A percentile compares a stretch with the other conserved stretches of the same genome.
Evolutionary conservation across 1,140 invertebrate genomes (phyloP).

Genomic region (Drosophila asahinai): DNA sequence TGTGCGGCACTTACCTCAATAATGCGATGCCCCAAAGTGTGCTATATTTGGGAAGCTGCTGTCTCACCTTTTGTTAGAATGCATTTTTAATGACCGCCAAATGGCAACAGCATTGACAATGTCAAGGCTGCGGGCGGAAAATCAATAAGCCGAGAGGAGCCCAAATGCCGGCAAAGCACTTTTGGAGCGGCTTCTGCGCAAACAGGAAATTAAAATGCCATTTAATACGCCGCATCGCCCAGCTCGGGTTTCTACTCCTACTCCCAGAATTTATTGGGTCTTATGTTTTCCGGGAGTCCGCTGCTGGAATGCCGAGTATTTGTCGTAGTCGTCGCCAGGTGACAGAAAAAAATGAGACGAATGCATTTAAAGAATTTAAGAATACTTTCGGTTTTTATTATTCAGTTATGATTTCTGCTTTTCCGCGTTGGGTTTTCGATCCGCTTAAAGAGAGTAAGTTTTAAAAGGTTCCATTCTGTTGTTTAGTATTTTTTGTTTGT

Average conservation of each 20-base stretch:
- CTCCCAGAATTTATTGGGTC: constrained; percentile 19
- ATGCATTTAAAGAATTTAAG: constrained; percentile 78
- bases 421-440: constrained; percentile 33
- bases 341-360: constrained; percentile 39
- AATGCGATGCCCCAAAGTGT: constrained; percentile 37
- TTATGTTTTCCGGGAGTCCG: background rate
- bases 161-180: constrained; percentile 10
- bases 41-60: constrained; percentile 24
- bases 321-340: constrained; percentile 11
- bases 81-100: constrained; percentile 30
- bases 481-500: constrained; percentile 35
- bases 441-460: constrained; percentile 70
- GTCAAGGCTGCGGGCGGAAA: constrained; percentile 36
- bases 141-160: constrained; percentile 44
- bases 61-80: constrained; percentile 37
- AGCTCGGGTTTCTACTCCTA: background rate
- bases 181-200: constrained; percentile 48
- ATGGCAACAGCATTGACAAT: constrained; percentile 44
- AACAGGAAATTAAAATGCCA: constrained; percentile 55
- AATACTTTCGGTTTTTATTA: constrained; percentile 81
- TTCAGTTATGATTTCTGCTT: constrained; percentile 61
- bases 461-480: constrained; percentile 62
- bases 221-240: constrained; percentile 32
- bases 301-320: constrained; percentile 9
- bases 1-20: background rate